Conservation (phyloP, 2,113 vertebrate species). For the Vanacampus margaritifer region DNA sequence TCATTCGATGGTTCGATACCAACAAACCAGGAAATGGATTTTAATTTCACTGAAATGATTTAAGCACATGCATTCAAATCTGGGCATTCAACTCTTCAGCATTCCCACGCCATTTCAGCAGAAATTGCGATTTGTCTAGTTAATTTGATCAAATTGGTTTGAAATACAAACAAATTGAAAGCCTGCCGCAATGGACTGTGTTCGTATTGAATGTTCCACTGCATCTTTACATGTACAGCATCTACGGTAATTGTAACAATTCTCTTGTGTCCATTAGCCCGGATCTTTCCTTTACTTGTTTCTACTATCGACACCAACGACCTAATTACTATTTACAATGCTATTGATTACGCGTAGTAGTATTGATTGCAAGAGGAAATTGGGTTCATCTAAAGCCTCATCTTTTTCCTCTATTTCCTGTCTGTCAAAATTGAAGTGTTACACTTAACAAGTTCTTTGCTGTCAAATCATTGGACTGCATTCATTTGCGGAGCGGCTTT, state of each 20-base stretch:
- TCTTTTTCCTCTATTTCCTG: conserved; percentile 27
- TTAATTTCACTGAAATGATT: too few relatives aligned
- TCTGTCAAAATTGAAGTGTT: not conserved
- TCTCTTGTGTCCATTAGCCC: conserved; percentile 16
- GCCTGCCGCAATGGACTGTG: not conserved
- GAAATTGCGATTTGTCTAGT: too few relatives aligned
- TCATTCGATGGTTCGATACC: too few relatives aligned
- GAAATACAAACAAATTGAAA: not conserved
- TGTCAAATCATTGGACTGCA: conserved; percentile 19
- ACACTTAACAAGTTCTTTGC: conserved; percentile 12
- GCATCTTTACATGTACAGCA: not conserved
- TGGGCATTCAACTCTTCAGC: too few relatives aligned
- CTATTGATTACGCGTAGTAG: conserved; percentile 33
- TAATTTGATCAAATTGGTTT: not conserved
- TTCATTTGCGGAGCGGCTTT: conserved; percentile 27
- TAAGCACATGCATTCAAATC: too few relatives aligned
- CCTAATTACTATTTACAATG: conserved; percentile 40
- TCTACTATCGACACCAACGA: conserved; percentile 29
- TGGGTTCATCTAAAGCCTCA: conserved; percentile 31
- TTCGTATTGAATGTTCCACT: not conserved
- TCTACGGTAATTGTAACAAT: conserved; percentile 5
- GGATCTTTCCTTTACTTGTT: conserved; percentile 6
- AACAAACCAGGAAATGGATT: too few relatives aligned
- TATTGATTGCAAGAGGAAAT: conserved; percentile 44
- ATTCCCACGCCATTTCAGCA: too few relatives aligned